Evolutionary conservation across 2,888 invertebrate genomes (phyloP).

Genomic region (Hydropsyche betteni): DNA sequence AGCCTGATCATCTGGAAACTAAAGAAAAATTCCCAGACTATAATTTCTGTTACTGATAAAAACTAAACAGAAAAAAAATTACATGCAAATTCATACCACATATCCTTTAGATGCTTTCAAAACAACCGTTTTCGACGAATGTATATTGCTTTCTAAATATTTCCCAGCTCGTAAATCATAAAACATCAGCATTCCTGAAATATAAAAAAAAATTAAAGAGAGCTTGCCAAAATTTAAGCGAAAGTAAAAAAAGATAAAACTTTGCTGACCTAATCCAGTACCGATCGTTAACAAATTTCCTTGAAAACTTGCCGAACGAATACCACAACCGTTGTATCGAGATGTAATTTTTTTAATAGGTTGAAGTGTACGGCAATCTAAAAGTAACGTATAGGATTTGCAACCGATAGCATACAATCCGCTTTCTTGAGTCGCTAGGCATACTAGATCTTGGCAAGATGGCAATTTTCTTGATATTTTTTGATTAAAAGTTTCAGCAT

Average conservation of each 20-base stretch:
- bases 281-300: slow-evolving; percentile 92
- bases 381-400: slow-evolving; percentile 87
- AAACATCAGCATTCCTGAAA: slow-evolving; percentile 83
- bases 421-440: slow-evolving; percentile 85
- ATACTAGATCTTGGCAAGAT: slow-evolving; percentile 92
- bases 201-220: slow-evolving; percentile 18
- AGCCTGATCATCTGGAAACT: slow-evolving; percentile 88
- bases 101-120: slow-evolving; percentile 89
- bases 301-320: slow-evolving; percentile 90
- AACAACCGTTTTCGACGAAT: slow-evolving; percentile 86
- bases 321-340: slow-evolving; percentile 90
- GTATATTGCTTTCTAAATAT: slow-evolving; percentile 90
- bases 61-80: background rate
- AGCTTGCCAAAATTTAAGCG: background rate
- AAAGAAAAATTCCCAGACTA: slow-evolving; percentile 52
- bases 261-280: slow-evolving; percentile 75
- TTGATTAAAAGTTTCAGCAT: slow-evolving; percentile 88
- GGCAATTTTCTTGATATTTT: slow-evolving; percentile 87
- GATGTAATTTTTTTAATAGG: slow-evolving; percentile 83
- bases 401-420: slow-evolving; percentile 94
- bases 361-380: slow-evolving; percentile 89
- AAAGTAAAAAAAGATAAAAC: background rate
- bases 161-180: slow-evolving; percentile 92
- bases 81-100: slow-evolving; percentile 71
- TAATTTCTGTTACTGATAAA: background rate